These are phyloP conservation scores for Pseudopipra pipra DNA, from an alignment of 2,113 vertebrate species.

Conservation along the genomic window DNA sequence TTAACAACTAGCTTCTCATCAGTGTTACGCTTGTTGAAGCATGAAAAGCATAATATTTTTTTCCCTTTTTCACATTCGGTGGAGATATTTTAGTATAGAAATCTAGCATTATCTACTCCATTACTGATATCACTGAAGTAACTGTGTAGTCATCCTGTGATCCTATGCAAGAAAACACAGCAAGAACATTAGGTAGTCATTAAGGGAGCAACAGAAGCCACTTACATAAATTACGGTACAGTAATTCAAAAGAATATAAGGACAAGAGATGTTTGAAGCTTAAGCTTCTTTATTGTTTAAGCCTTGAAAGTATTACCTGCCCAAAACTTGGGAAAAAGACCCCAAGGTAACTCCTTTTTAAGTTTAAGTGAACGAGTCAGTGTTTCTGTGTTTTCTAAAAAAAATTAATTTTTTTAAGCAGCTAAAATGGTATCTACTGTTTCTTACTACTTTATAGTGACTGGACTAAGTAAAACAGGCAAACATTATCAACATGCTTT, in stretches of 20 bases:
- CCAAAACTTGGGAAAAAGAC: not conserved
- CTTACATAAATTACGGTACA: not conserved
- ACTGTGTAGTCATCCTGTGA: constrained; percentile 63
- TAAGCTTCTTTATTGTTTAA: not conserved
- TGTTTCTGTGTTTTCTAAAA: not conserved
- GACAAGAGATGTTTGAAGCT: not conserved
- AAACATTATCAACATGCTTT: not conserved
- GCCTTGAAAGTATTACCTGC: not conserved
- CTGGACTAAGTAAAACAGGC: not conserved
- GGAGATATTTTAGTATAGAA: constrained; percentile 58
- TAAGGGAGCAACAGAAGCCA: constrained; percentile 44
- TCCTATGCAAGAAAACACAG: constrained; percentile 65
- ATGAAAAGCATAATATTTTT: constrained; percentile 14
- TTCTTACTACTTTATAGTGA: not conserved
- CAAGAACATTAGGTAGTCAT: constrained; percentile 36
- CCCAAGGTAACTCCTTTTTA: not conserved
- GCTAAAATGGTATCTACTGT: not conserved
- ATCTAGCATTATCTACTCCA: constrained; percentile 60
- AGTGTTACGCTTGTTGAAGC: constrained; percentile 28
- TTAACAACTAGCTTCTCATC: not conserved
- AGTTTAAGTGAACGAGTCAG: not conserved
- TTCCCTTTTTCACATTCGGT: constrained; percentile 27
- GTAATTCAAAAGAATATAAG: not conserved
- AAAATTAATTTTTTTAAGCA: not conserved
- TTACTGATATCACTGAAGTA: constrained; percentile 59